A percentile compares a stretch with the other conserved stretches of the same genome.
phyloP scores from a whole-genome alignment of 2,888 invertebrate genomes.

The Acleris emargana region DNA sequence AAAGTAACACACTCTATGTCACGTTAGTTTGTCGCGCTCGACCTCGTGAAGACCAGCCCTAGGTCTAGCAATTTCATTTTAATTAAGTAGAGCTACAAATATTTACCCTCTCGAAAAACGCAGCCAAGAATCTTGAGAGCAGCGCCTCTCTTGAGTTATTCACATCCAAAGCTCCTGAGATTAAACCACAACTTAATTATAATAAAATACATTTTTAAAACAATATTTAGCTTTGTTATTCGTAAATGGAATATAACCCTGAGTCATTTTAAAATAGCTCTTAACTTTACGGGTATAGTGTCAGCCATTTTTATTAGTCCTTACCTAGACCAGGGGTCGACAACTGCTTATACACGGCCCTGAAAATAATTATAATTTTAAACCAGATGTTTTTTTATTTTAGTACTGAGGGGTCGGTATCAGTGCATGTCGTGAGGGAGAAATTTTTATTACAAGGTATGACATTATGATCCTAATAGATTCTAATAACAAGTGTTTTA shows the following conservation, averaged over 20 bases:
- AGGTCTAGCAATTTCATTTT: conserved; percentile 3
- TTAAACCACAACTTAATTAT: conserved; percentile 18
- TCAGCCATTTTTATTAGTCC: conserved; percentile 15
- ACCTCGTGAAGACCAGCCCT: not conserved
- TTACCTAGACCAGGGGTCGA: conserved; percentile 53
- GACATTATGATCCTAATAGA: no score
- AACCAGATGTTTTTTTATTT: not conserved
- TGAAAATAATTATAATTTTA: conserved; percentile 46
- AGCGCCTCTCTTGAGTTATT: conserved; percentile 55
- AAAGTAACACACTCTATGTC: no score
- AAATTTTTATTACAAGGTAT: no score
- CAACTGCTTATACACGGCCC: conserved; percentile 65
- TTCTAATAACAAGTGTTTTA: no score
- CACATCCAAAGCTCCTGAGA: conserved; percentile 54
- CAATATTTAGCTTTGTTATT: not conserved
- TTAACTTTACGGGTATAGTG: not conserved
- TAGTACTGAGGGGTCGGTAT: not conserved
- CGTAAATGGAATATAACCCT: not conserved
- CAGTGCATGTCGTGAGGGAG: not conserved
- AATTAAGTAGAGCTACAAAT: conserved; percentile 16
- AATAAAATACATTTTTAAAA: not conserved
- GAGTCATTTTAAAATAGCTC: not conserved
- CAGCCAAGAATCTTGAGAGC: conserved; percentile 67
- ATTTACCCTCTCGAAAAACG: conserved; percentile 74
- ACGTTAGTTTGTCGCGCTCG: no score